Conservation (phyloP, 35 echinoderm and acorn worm species). For the Hemicentrotus pulcherrimus region DNA sequence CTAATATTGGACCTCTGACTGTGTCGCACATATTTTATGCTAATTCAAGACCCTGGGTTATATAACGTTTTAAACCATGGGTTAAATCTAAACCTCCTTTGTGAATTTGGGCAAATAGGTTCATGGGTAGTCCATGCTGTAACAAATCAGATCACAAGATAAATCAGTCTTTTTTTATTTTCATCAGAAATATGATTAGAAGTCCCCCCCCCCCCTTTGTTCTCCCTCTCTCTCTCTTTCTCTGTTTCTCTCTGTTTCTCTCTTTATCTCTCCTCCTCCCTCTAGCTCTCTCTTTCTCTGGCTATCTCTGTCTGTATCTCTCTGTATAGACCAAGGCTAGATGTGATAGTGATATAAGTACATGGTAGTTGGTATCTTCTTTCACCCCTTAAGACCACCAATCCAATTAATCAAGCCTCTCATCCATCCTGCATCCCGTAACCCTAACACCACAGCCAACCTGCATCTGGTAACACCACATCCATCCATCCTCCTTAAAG, state of each 20-base stretch:
- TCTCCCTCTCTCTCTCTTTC: background rate
- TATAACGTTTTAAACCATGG: too few relatives aligned
- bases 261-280: background rate
- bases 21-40: too few relatives aligned
- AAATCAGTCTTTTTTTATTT: too few relatives aligned
- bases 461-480: background rate
- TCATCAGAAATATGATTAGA: too few relatives aligned
- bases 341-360: background rate
- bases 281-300: background rate
- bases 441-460: background rate
- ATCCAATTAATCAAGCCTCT: background rate
- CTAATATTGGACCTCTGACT: too few relatives aligned
- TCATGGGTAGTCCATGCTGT: too few relatives aligned
- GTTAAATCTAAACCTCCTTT: too few relatives aligned
- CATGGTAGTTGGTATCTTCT: background rate
- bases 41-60: too few relatives aligned
- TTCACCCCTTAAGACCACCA: conserved; percentile 1
- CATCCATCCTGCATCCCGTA: background rate
- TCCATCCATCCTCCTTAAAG: background rate
- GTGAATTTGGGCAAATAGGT: too few relatives aligned
- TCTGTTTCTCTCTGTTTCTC: background rate
- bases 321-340: background rate
- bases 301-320: background rate
- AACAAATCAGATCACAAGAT: too few relatives aligned
- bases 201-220: background rate